Evolutionary conservation across 2,113 vertebrate species (phyloP).

Genomic region (Psittacula cyanocephala): DNA sequence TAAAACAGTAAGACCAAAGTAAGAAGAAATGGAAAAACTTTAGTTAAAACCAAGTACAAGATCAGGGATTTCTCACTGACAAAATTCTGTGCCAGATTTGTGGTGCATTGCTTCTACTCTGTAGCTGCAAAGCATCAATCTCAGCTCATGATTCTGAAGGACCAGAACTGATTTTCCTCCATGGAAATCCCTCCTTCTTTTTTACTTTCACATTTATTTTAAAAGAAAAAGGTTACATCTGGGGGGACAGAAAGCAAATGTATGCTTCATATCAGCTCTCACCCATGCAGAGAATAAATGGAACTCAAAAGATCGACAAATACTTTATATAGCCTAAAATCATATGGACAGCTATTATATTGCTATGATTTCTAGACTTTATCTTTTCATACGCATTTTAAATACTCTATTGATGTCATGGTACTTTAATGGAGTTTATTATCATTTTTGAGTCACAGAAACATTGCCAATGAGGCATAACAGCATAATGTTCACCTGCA

Average conservation of each 20-base stretch:
- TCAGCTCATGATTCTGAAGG: not conserved
- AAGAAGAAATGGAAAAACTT: not conserved
- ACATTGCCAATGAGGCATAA: not conserved
- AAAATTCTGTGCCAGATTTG: not conserved
- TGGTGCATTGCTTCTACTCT: not conserved
- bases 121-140: not conserved
- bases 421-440: not conserved
- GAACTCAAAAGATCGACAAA: not conserved
- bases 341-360: not conserved
- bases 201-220: not conserved
- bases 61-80: not conserved
- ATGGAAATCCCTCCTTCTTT: not conserved
- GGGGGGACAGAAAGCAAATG: not conserved
- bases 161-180: not conserved
- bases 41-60: not conserved
- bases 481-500: not conserved
- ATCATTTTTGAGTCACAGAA: slow-evolving; percentile 30
- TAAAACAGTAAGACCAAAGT: not conserved
- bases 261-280: not conserved
- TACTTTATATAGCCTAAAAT: not conserved
- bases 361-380: not conserved
- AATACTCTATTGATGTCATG: not conserved
- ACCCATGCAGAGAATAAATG: not conserved
- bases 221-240: not conserved
- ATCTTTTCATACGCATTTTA: not conserved